A percentile compares a stretch with the other conserved stretches of the same genome.
These are phyloP conservation scores for Nemotelus nigrinus DNA, from an alignment of 2,888 invertebrate genomes.

Conservation along the genomic window DNA sequence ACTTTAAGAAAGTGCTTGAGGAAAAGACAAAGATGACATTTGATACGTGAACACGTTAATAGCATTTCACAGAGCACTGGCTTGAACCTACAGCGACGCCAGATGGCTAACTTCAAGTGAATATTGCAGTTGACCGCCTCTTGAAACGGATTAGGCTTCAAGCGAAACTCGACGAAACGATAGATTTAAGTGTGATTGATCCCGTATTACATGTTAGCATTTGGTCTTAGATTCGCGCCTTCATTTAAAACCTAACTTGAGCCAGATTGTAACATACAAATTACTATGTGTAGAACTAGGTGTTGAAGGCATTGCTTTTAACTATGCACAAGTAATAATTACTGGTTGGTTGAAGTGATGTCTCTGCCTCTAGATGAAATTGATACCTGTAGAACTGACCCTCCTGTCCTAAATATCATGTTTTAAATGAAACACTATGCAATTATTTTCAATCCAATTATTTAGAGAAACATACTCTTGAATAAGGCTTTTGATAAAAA, in stretches of 20 bases:
- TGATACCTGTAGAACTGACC: no score
- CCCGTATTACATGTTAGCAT: conserved; percentile 1
- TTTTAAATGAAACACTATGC: no score
- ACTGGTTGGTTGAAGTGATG: no score
- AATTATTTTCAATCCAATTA: no score
- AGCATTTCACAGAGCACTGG: neutral
- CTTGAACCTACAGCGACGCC: neutral
- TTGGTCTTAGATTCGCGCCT: neutral
- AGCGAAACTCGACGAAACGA: neutral
- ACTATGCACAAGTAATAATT: no score
- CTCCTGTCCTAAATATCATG: no score
- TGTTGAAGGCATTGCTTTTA: no score
- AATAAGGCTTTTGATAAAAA: no score
- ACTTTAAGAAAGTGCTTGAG: conserved; percentile 8
- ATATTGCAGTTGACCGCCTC: neutral
- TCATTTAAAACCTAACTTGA: neutral
- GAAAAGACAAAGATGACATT: conserved; percentile 24
- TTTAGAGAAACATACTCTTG: no score
- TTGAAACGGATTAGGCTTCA: no score
- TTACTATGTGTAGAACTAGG: neutral
- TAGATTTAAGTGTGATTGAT: conserved; percentile 2
- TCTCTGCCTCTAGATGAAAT: no score
- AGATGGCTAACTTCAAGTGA: neutral
- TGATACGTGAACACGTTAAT: conserved; percentile 2
- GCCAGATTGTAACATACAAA: no score